Percentiles rank a stretch among this genome's conserved stretches.
These are phyloP conservation scores for Gymnobelideus leadbeateri DNA, from an alignment of 2,113 vertebrate species.

Conservation along the genomic window DNA sequence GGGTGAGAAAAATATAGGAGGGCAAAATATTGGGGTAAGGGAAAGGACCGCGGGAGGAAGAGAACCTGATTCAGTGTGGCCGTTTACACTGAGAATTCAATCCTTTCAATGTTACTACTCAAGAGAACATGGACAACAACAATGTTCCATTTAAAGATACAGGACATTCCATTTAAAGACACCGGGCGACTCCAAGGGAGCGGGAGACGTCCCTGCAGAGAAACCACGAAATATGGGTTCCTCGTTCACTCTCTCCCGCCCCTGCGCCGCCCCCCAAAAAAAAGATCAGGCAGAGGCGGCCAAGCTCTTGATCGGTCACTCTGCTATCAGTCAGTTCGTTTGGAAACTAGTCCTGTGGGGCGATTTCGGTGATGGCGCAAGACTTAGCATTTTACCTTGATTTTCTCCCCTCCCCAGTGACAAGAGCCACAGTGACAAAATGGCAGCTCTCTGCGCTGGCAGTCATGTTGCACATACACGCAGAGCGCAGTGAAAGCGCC, in stretches of 20 bases:
- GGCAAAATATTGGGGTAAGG: background rate
- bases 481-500: background rate
- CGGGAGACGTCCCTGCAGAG: background rate
- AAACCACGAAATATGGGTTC: background rate
- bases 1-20: background rate
- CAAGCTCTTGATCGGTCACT: background rate
- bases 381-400: constrained; percentile 11
- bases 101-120: background rate
- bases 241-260: background rate
- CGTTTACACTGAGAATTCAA: background rate
- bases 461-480: constrained; percentile 76
- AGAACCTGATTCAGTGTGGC: background rate
- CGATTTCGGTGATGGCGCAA: constrained; percentile 72
- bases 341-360: background rate
- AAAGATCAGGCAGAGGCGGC: background rate
- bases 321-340: background rate
- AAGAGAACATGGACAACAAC: background rate
- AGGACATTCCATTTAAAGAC: constrained; percentile 3
- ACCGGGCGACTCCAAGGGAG: background rate
- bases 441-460: constrained; percentile 82
- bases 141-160: background rate
- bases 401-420: constrained; percentile 51
- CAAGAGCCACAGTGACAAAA: constrained; percentile 84
- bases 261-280: background rate
- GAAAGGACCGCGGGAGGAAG: constrained; percentile 1